Base-by-base conservation (phyloP, 2,888 invertebrate species). In the Spisula subtruncata region DNA sequence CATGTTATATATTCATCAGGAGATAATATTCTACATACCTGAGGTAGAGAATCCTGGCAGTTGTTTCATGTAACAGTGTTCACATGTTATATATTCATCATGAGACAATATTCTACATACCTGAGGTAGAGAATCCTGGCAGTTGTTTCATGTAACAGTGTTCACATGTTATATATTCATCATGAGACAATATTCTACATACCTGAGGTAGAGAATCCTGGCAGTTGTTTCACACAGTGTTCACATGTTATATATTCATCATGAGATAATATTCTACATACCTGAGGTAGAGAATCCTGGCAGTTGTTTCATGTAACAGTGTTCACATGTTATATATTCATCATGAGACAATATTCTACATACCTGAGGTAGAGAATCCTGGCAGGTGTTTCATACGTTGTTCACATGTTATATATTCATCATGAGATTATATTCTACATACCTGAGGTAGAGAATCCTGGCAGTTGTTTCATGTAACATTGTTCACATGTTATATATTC, bases 21-120 rank as follows among this genome's bases (percentile, higher is more conserved):
- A 16, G 94, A 93, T 80, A 95, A 90, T 20, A 97, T 89, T 20
- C 89, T 89, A 25, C 93, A 88, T 1, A 97, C 95, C 93, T 97
- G 83, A 35, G 16, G 75, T 16, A 75, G 75, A 32, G 32, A 32
- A 32, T 80, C 48, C 32, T 79, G 75, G 0, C 5, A 32, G 87
- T 1, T 32, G 71, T 5, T 80, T 81, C 51, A 85, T 89, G n/a
- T n/a, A n/a, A 56, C 75, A n/a, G 35, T 71, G 85, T 20, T 88
- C 90, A 10, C 56, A 87, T 18, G 56, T 41, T 71, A 41, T 56
- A 54, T 96, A 94, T 54, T 96, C 96, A 12, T 95, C 93, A 16
- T 90, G 90, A 16, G 94, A 93, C 75, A 95, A 90, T 20, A 97
- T 89, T 20, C 89, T 89, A 25, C 93, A 88, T 1, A 97, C 95